Conservation (phyloP, 2,797 vertebrate species). For the Gallinago nigripennis region DNA sequence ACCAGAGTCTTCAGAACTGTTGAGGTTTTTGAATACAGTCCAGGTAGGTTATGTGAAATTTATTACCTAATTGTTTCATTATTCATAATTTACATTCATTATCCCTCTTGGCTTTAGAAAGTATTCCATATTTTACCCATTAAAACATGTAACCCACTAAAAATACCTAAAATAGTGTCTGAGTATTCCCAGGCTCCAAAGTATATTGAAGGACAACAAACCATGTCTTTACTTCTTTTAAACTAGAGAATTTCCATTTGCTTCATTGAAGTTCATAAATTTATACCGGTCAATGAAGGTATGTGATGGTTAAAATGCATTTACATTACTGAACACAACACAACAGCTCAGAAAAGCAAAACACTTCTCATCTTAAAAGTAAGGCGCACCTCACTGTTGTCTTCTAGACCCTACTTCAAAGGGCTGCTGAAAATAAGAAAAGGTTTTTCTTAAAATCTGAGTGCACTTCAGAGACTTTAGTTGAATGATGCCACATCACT, state of each 20-base stretch:
- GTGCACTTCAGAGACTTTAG: neutral
- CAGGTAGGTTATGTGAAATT: neutral
- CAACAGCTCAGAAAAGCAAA: neutral
- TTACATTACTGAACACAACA: neutral
- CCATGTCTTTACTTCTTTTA: neutral
- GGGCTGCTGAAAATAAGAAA: neutral
- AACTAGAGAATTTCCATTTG: neutral
- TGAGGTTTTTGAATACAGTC: neutral
- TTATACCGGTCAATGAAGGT: neutral
- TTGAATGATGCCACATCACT: neutral
- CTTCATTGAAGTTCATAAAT: neutral
- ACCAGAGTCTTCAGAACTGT: neutral
- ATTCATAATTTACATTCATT: neutral
- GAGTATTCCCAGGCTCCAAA: neutral
- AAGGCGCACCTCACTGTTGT: neutral
- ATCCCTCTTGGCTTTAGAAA: neutral
- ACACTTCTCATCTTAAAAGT: neutral
- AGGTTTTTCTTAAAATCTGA: neutral
- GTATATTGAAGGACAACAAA: neutral
- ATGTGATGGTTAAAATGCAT: neutral
- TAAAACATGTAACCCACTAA: neutral
- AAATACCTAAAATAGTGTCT: neutral
- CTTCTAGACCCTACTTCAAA: neutral
- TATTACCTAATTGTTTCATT: neutral
- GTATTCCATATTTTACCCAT: neutral